Evolutionary conservation across 1,140 invertebrate genomes (phyloP), one percentile per base, ranked within the genome.

Genomic region (Leptopilina boulardi): DNA sequence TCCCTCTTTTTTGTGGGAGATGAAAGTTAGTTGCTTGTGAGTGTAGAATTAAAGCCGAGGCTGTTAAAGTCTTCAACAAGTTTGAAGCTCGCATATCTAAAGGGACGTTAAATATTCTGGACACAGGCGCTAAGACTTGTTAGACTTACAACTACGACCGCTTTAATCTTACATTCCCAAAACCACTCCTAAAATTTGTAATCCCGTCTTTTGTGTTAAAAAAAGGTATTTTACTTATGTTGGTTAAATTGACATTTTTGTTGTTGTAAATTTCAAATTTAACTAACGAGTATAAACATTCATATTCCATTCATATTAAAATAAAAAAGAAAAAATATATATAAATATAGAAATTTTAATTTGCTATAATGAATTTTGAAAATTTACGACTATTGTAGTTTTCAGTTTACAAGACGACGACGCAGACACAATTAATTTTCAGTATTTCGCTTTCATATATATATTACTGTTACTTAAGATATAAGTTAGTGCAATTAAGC

Each of bases 61-160:
- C 23, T 30, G 59, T 66, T 66, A 34, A 66, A 66, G 59, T 66
- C 59, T 66, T 66, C 59, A 66, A 13, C 23, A 66, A 66, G 59
- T 66, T 66, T 66, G 23, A 66, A 66, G 59, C 26, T 23, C 26
- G 59, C 15, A 66, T 66, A 11, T 51, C 23, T 51, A 66, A 30
- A 26, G 59, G n/a, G 59, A 66, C 26, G 59, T 66, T 66, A 30
- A 66, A 66, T 66, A 66, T 66, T 66, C 59, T 66, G 59, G 59
- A 66, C 59, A 30, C 26, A 66, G n/a, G 59, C 26, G 23, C 26
- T 66, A 66, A 66, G 59, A 66, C 23, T 34, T 66, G 59, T 66
- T 30, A 34, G 59, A 66, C 59, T 66, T 66, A 34, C 26, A 66
- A 66, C 59, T 66, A 66, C 59, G 59, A 66, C 26, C 26, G 59